Evolutionary conservation across 2,797 vertebrate species (phyloP).

Genomic region (Rhincodon typus): DNA sequence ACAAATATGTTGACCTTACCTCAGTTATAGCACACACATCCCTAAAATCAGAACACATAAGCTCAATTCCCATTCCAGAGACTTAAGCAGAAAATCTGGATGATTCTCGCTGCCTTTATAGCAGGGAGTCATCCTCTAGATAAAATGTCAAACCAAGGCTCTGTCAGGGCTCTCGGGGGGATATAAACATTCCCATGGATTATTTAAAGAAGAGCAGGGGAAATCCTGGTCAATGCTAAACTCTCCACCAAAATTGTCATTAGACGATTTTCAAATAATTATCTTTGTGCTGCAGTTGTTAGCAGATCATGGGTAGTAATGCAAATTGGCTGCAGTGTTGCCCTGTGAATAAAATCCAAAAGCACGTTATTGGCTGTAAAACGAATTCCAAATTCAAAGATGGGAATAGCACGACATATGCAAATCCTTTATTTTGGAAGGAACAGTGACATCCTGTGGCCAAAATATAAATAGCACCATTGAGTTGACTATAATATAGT

Average conservation of each 20-base stretch:
- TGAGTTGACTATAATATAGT: background rate
- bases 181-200: background rate
- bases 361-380: background rate
- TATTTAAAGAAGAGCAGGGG: background rate
- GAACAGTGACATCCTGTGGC: slow-evolving; percentile 6
- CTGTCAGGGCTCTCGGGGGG: too few relatives aligned
- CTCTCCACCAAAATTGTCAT: too few relatives aligned
- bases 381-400: too few relatives aligned
- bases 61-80: background rate
- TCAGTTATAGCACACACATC: background rate
- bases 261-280: background rate
- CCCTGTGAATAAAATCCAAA: background rate
- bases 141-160: background rate
- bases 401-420: background rate
- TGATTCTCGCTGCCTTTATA: background rate
- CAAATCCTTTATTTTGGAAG: background rate
- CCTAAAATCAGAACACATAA: too few relatives aligned
- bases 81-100: background rate
- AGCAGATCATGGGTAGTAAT: background rate
- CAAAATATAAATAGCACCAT: background rate
- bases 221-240: too few relatives aligned
- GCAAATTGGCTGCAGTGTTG: background rate
- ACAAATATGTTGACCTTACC: background rate
- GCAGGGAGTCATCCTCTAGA: background rate
- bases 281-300: background rate